phyloP scores from a whole-genome alignment of 2,113 vertebrate species.

The Neofelis nebulosa region DNA sequence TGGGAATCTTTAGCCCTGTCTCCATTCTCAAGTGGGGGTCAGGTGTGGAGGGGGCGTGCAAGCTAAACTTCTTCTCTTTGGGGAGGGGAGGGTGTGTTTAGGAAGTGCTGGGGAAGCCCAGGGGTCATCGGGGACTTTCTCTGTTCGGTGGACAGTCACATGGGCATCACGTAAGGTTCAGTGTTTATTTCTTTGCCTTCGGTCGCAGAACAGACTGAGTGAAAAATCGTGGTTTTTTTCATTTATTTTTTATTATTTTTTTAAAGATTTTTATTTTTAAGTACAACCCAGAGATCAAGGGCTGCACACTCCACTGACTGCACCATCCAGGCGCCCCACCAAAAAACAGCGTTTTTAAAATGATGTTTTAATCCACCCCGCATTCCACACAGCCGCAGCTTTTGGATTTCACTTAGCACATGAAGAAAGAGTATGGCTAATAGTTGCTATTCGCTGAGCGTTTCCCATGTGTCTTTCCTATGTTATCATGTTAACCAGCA shows the following conservation, averaged over 20 bases:
- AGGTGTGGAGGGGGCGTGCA: accelerated
- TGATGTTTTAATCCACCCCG: not conserved
- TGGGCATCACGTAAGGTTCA: not conserved
- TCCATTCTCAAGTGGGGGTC: not conserved
- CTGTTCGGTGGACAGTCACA: too few relatives aligned
- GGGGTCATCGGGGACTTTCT: not conserved
- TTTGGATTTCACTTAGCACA: not conserved
- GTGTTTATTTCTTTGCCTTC: not conserved
- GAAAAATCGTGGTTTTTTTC: not conserved
- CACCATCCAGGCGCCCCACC: too few relatives aligned
- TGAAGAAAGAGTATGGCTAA: not conserved
- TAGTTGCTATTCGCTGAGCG: not conserved
- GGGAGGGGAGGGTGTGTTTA: not conserved
- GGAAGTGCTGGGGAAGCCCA: not conserved
- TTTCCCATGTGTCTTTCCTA: not conserved
- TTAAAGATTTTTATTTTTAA: too few relatives aligned
- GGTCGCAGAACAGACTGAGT: not conserved
- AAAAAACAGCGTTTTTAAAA: not conserved
- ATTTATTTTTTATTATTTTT: too few relatives aligned
- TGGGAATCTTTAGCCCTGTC: not conserved
- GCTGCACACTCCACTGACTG: too few relatives aligned
- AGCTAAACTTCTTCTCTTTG: not conserved
- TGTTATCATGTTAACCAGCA: not conserved
- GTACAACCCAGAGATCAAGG: too few relatives aligned
- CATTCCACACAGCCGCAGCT: not conserved